Conservation (phyloP, 2,113 vertebrate species). For the Aphelocoma coerulescens region DNA sequence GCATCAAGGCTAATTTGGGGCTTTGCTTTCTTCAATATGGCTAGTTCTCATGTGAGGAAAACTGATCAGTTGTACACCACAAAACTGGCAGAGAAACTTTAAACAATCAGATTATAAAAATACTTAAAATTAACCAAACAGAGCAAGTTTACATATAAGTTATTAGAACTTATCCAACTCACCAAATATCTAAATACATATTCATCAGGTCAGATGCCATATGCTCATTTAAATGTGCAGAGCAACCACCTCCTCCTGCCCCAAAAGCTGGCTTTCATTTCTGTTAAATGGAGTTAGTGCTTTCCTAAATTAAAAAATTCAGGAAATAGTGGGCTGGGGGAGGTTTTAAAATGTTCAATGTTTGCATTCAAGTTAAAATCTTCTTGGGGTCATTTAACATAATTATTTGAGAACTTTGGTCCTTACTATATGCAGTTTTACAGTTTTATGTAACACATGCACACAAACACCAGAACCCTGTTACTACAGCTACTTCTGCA, state of each 20-base stretch:
- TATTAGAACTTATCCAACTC: background rate
- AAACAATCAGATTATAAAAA: background rate
- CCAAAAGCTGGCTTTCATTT: background rate
- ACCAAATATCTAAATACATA: background rate
- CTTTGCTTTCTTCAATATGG: background rate
- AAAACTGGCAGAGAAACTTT: background rate
- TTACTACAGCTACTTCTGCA: background rate
- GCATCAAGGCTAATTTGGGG: background rate
- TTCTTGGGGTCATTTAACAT: background rate
- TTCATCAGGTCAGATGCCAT: background rate
- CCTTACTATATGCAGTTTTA: background rate
- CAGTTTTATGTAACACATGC: background rate
- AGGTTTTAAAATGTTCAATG: background rate
- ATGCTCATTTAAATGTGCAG: background rate
- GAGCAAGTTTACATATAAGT: background rate
- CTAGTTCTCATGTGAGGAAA: background rate
- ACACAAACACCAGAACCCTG: background rate
- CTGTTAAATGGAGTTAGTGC: background rate
- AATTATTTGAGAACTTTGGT: background rate
- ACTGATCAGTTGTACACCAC: background rate
- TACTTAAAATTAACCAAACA: background rate
- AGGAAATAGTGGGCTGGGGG: too few species aligned
- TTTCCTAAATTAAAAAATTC: background rate
- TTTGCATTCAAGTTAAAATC: background rate
- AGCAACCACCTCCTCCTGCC: background rate